Percentiles rank a stretch among this genome's conserved stretches.
Evolutionary conservation across 2,113 vertebrate species (phyloP).

Genomic region (Poecilia latipinna): DNA sequence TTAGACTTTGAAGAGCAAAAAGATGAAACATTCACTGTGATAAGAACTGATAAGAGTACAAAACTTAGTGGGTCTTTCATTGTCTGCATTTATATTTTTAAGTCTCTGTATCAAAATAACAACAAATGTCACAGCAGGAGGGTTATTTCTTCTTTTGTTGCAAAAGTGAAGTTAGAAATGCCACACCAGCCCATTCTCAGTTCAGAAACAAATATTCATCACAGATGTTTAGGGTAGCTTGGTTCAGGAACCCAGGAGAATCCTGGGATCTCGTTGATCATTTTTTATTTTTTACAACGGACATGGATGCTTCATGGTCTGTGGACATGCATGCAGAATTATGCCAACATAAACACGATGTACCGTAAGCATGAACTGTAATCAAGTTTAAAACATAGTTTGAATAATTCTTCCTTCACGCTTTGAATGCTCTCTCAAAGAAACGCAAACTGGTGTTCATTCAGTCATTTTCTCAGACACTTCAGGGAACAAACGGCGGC

Average conservation of each 20-base stretch:
- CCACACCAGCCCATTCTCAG: not conserved
- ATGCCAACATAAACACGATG: slow-evolving; percentile 27
- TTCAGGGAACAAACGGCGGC: not conserved
- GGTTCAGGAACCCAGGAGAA: not conserved
- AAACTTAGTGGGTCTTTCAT: too few relatives aligned
- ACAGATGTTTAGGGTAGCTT: not conserved
- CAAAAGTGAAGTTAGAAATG: too few relatives aligned
- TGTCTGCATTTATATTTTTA: too few relatives aligned
- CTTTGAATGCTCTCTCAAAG: slow-evolving; percentile 19
- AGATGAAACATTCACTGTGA: too few relatives aligned
- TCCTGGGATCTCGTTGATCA: not conserved
- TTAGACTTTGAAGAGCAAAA: too few relatives aligned
- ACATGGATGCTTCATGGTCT: not conserved
- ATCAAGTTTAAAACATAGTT: slow-evolving; percentile 10
- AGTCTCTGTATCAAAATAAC: too few relatives aligned
- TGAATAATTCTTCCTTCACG: slow-evolving; percentile 7
- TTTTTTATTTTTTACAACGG: not conserved
- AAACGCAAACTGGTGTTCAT: slow-evolving; percentile 51
- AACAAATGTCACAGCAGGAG: too few relatives aligned
- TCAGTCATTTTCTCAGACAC: slow-evolving; percentile 40
- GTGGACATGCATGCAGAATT: slow-evolving; percentile 52
- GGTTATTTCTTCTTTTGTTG: too few relatives aligned
- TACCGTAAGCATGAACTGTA: not conserved
- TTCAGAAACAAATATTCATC: not conserved
- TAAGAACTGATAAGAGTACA: too few relatives aligned